Percentiles rank a stretch among this genome's conserved stretches.
These are phyloP conservation scores for Urocitellus parryii DNA, from an alignment of 2,113 vertebrate species.

Conservation along the genomic window DNA sequence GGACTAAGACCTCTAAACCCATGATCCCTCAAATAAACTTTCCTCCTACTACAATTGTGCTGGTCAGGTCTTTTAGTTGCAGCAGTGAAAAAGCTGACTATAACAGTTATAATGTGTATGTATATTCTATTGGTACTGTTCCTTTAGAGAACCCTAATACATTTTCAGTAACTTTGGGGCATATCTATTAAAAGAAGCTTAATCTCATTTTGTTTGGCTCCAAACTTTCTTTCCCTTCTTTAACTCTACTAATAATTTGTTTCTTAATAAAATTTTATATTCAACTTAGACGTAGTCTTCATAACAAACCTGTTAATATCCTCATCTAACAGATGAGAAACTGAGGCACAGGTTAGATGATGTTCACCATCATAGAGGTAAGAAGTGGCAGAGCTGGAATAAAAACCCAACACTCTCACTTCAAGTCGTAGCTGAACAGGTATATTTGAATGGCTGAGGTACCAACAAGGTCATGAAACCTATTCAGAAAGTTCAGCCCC, in stretches of 20 bases:
- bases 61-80: no score
- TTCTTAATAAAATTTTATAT: constrained; percentile 19
- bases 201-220: not conserved
- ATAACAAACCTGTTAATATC: not conserved
- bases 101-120: no score
- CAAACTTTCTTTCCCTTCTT: constrained; percentile 2
- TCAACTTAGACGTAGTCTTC: not conserved
- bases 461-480: not conserved
- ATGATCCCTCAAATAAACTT: no score
- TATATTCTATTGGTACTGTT: not conserved
- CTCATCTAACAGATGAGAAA: not conserved
- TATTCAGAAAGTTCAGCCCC: not conserved
- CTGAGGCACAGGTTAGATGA: not conserved
- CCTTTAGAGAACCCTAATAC: not conserved
- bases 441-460: not conserved
- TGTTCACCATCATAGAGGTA: not conserved
- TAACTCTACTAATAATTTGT: constrained; percentile 4
- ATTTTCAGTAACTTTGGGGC: not conserved
- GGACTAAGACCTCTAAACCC: no score
- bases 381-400: not conserved
- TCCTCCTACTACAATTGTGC: no score
- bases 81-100: no score
- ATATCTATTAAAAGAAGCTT: not conserved
- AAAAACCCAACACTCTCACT: not conserved
- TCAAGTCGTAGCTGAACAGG: not conserved